Evolutionary conservation across 2,113 vertebrate genomes (phyloP).

Genomic region (Tachuris rubrigastra): DNA sequence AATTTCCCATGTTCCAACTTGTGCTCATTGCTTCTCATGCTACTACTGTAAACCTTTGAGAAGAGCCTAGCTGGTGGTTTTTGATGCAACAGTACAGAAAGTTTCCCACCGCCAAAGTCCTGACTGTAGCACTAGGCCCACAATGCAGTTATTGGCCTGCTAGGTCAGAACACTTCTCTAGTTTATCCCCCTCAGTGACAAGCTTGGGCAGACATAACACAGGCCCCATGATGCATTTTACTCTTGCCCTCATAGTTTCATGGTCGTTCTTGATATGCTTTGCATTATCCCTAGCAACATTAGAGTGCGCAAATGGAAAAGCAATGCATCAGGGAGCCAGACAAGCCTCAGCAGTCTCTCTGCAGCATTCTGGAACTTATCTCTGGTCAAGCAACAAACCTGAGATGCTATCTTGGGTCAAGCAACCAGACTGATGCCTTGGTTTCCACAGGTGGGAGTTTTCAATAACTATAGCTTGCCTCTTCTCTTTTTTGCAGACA

Average conservation of each 20-base stretch:
- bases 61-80: not conserved
- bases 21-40: not conserved
- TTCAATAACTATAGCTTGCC: not conserved
- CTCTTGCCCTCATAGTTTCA: not conserved
- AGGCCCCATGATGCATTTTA: not conserved
- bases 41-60: no score
- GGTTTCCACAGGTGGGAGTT: fast-evolving
- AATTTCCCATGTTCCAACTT: not conserved
- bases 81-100: not conserved
- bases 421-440: not conserved
- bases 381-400: not conserved
- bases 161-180: not conserved
- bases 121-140: fast-evolving
- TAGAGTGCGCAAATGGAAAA: not conserved
- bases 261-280: not conserved
- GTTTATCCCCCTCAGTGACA: not conserved
- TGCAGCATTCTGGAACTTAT: not conserved
- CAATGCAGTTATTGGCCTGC: not conserved
- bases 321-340: not conserved
- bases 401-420: not conserved
- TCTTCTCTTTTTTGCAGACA: not conserved
- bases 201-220: not conserved
- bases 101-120: not conserved
- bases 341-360: not conserved
- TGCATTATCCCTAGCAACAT: not conserved